Evolutionary conservation across 2,113 vertebrate genomes (phyloP).

Genomic region (Pedetes capensis): DNA sequence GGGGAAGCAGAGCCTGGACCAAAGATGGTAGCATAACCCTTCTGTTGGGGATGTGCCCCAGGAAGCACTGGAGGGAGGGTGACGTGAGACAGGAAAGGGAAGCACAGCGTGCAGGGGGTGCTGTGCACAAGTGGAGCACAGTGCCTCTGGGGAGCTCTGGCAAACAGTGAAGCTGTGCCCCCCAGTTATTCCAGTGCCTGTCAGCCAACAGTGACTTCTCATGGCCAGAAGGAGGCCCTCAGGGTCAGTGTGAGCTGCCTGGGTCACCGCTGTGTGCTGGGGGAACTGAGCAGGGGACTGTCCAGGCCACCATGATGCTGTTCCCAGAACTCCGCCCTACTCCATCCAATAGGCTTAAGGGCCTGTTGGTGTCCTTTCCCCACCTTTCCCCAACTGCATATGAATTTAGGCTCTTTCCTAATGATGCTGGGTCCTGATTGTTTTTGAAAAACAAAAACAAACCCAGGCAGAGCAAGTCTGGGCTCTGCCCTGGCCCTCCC

Average conservation of each 20-base stretch:
- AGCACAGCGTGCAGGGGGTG: fast-evolving
- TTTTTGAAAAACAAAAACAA: background rate
- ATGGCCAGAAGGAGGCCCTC: background rate
- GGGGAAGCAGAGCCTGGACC: background rate
- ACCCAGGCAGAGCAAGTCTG: too few species aligned
- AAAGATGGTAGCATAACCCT: background rate
- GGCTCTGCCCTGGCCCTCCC: background rate
- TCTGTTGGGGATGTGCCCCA: background rate
- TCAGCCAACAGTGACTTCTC: too few species aligned
- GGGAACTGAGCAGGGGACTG: background rate
- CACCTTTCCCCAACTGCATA: too few species aligned
- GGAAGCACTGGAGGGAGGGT: background rate
- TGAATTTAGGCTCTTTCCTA: background rate
- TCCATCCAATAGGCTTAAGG: background rate
- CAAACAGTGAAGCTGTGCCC: background rate
- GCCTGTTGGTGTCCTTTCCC: background rate
- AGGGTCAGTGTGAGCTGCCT: background rate
- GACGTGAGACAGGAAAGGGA: too few species aligned
- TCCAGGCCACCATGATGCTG: background rate
- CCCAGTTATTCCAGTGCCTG: too few species aligned
- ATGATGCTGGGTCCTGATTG: background rate
- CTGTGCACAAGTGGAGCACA: background rate
- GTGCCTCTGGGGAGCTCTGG: background rate
- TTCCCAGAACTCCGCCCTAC: background rate
- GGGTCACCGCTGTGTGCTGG: background rate